Evolutionary conservation across 1,140 invertebrate species (phyloP).

Genomic region (Euura saliciscinereae): DNA sequence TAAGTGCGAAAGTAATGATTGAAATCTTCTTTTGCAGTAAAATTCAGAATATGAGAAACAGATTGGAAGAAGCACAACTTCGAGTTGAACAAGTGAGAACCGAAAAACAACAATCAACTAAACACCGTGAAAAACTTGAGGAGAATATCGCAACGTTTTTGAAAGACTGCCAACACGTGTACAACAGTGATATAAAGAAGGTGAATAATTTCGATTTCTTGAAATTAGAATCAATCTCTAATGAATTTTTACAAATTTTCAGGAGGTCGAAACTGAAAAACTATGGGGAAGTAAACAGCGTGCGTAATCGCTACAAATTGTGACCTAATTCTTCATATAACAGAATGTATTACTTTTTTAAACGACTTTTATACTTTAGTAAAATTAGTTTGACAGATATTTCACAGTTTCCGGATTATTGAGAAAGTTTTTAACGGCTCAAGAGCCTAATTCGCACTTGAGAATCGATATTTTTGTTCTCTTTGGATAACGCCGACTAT

Average conservation of each 20-base stretch:
- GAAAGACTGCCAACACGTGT: conserved; percentile 15
- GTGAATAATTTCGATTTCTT: not conserved
- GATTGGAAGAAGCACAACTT: conserved; percentile 1
- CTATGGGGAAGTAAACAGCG: not conserved
- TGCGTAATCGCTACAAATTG: not conserved
- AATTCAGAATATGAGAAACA: conserved; percentile 17
- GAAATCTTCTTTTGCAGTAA: not conserved
- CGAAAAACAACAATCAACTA: conserved; percentile 2
- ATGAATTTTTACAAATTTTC: not conserved
- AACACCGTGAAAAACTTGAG: not conserved
- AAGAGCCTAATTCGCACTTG: no score
- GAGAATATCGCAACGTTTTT: not conserved
- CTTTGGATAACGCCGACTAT: no score
- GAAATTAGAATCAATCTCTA: not conserved
- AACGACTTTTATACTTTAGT: no score
- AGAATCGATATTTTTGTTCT: no score
- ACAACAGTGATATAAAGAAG: conserved; percentile 4
- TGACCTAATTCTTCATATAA: no score
- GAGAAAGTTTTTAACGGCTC: no score
- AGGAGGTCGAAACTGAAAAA: not conserved
- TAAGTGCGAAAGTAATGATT: no score
- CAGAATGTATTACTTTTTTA: no score
- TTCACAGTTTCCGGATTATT: no score
- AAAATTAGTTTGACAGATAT: no score
- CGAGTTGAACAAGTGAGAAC: conserved; percentile 7